Percentiles rank a stretch among this genome's conserved stretches.
These are phyloP conservation scores for Patiria miniata DNA, from an alignment of 35 echinoderm and acorn worm genomes.

Conservation along the genomic window DNA sequence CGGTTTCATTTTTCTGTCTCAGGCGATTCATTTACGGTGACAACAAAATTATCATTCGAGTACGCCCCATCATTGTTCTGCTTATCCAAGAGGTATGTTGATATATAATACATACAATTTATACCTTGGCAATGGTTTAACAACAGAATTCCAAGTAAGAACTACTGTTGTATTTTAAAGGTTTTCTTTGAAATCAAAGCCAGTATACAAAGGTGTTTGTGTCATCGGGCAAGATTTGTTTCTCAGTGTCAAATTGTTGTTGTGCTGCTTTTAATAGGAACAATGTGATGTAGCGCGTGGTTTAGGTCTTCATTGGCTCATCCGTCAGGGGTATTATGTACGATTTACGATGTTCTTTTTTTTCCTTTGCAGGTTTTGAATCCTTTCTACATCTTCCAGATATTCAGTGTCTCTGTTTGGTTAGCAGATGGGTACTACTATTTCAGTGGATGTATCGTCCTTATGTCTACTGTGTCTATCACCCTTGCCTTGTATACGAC, in stretches of 20 bases:
- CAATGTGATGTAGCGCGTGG: too few species aligned
- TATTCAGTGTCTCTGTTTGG: slow-evolving; percentile 78
- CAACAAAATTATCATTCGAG: slow-evolving; percentile 48
- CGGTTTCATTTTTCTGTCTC: not conserved
- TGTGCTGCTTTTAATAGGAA: too few species aligned
- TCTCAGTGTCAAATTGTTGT: too few species aligned
- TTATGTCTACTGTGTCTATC: slow-evolving; percentile 74
- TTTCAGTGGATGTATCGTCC: slow-evolving; percentile 58
- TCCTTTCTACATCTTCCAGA: slow-evolving; percentile 92
- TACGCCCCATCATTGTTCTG: slow-evolving; percentile 50
- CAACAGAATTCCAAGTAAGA: too few species aligned
- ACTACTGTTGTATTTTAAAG: too few species aligned
- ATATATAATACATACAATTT: not conserved
- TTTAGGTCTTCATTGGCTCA: too few species aligned
- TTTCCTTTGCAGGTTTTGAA: slow-evolving; percentile 64
- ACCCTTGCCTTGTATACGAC: slow-evolving; percentile 70
- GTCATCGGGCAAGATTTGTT: too few species aligned
- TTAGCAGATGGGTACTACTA: slow-evolving; percentile 53
- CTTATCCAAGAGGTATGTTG: slow-evolving; percentile 59
- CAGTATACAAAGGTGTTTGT: too few species aligned
- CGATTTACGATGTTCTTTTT: too few species aligned
- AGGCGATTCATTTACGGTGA: slow-evolving; percentile 39
- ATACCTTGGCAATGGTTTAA: too few species aligned
- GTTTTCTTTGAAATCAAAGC: too few species aligned
- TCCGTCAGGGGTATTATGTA: too few species aligned